Percentiles rank a stretch among this genome's conserved stretches.
Evolutionary conservation across 2,888 invertebrate genomes (phyloP).

Genomic region (Operophtera brumata): DNA sequence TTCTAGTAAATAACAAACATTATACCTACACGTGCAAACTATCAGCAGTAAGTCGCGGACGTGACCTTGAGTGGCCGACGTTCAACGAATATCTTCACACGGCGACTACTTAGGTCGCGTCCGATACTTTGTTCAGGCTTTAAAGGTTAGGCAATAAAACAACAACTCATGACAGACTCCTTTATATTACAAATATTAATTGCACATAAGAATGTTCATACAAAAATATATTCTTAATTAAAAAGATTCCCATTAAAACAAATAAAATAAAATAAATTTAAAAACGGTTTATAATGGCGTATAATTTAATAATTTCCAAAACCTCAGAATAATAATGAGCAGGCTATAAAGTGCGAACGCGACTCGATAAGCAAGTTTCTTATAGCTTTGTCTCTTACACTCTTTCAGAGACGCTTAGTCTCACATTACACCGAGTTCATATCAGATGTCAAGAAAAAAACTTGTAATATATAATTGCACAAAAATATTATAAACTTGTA

Average conservation of each 20-base stretch:
- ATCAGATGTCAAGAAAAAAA: constrained; percentile 65
- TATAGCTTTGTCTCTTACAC: neutral
- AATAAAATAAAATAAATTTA: constrained; percentile 64
- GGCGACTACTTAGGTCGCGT: too few species aligned
- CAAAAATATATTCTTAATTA: constrained; percentile 79
- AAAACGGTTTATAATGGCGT: constrained; percentile 9
- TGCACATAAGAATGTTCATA: constrained; percentile 78
- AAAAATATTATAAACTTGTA: constrained; percentile 17
- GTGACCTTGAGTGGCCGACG: too few species aligned
- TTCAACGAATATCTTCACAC: too few species aligned
- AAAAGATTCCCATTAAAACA: constrained; percentile 73
- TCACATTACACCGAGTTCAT: constrained; percentile 22
- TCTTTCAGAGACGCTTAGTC: neutral
- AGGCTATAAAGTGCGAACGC: too few species aligned
- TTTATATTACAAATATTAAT: constrained; percentile 79
- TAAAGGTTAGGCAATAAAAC: too few species aligned
- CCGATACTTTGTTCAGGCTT: too few species aligned
- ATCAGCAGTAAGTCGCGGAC: too few species aligned
- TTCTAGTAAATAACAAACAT: too few species aligned
- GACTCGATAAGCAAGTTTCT: neutral
- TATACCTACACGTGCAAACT: too few species aligned
- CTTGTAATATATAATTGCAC: constrained; percentile 7
- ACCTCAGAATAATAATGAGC: constrained; percentile 8
- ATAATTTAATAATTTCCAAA: constrained; percentile 9
- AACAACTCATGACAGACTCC: constrained; percentile 58